Evolutionary conservation across 2,113 vertebrate genomes (phyloP).

Genomic region (Theristicus caerulescens): DNA sequence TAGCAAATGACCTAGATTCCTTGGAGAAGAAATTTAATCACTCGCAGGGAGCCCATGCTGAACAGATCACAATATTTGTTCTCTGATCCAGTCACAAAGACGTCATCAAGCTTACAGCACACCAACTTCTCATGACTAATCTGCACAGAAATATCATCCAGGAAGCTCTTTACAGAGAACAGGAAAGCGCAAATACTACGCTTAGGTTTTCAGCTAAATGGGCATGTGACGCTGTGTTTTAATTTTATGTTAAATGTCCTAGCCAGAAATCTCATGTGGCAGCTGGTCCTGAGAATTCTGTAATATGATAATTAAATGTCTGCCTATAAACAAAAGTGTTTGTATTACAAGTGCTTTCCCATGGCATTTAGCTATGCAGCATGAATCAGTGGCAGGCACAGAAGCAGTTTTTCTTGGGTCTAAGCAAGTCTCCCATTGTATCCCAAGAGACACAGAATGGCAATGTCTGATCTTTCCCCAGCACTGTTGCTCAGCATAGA

Average conservation of each 20-base stretch:
- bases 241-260: constrained; percentile 50
- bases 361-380: constrained; percentile 37
- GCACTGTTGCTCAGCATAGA: not conserved
- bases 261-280: constrained; percentile 65
- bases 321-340: constrained; percentile 59
- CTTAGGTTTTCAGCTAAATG: constrained; percentile 1
- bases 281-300: constrained; percentile 62
- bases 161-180: not conserved
- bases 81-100: constrained; percentile 46
- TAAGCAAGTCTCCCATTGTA: not conserved
- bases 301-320: constrained; percentile 67
- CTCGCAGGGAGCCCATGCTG: not conserved
- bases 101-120: constrained; percentile 44
- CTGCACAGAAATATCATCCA: constrained; percentile 56
- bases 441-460: not conserved
- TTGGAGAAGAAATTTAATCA: constrained; percentile 19
- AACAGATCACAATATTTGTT: constrained; percentile 47
- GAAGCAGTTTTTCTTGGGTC: constrained; percentile 18
- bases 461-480: not conserved
- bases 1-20: constrained; percentile 1
- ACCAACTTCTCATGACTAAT: constrained; percentile 17
- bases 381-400: constrained; percentile 17
- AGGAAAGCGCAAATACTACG: not conserved
- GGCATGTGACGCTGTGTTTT: constrained; percentile 16
- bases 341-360: constrained; percentile 50